A percentile compares a stretch with the other conserved stretches of the same genome.
These are phyloP conservation scores for Opisthocomus hoazin DNA, from an alignment of 2,113 vertebrate species.

Conservation along the genomic window DNA sequence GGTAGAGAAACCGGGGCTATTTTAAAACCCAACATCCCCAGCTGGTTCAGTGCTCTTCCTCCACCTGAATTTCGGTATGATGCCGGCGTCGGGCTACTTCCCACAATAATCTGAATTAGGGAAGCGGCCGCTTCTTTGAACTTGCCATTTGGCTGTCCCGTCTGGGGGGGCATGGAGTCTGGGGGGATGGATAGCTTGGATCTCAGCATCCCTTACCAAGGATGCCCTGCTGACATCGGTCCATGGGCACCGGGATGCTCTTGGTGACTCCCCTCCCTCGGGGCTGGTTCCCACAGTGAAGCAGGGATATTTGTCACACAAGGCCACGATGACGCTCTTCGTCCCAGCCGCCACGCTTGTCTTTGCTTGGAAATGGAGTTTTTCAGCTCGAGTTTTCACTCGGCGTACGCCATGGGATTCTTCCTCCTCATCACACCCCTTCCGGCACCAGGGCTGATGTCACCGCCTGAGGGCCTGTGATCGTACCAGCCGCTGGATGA, in stretches of 20 bases:
- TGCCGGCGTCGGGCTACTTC: fast-evolving
- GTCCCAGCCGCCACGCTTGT: fast-evolving
- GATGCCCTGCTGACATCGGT: neutral
- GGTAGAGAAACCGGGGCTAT: neutral
- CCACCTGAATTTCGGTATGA: neutral
- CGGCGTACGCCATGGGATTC: fast-evolving
- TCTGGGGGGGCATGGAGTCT: neutral
- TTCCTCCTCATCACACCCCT: neutral
- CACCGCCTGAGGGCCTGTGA: too few relatives aligned
- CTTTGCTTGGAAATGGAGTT: neutral
- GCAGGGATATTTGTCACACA: too few relatives aligned
- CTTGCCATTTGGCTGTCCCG: fast-evolving
- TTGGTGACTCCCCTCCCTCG: fast-evolving
- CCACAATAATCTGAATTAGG: neutral
- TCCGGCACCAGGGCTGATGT: too few relatives aligned
- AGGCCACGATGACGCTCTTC: fast-evolving
- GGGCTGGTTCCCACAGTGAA: neutral
- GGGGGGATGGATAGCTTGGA: neutral
- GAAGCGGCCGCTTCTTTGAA: neutral
- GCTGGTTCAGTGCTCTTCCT: fast-evolving
- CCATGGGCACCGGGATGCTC: fast-evolving
- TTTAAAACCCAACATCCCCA: neutral
- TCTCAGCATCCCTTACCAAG: neutral
- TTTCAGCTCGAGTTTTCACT: neutral
- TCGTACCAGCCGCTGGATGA: too few relatives aligned